These are phyloP conservation scores for Megaceryle maxima DNA, from an alignment of 2,113 vertebrate genomes.

Conservation along the genomic window DNA sequence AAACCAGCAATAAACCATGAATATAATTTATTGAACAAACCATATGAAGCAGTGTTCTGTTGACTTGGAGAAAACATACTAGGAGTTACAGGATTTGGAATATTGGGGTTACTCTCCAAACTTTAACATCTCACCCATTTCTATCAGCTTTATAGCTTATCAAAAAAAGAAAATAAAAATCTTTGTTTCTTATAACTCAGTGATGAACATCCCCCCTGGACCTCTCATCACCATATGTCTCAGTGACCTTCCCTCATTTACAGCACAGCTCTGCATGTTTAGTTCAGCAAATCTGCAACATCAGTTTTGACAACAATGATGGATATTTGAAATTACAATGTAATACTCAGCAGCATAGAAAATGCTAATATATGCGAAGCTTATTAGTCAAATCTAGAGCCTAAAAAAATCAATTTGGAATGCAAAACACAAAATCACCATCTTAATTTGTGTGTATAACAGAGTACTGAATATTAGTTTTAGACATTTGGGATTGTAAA, in stretches of 20 bases:
- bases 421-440: background rate
- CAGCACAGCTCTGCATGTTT: background rate
- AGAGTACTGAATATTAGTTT: background rate
- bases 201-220: background rate
- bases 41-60: background rate
- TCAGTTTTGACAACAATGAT: background rate
- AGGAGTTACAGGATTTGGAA: background rate
- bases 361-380: constrained; percentile 17
- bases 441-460: background rate
- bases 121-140: background rate
- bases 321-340: constrained; percentile 25
- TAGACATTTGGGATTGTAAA: background rate
- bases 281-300: constrained; percentile 1
- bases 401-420: background rate
- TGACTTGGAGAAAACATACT: background rate
- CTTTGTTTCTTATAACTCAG: background rate
- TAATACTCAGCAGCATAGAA: background rate
- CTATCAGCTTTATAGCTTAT: background rate
- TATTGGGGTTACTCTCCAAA: background rate
- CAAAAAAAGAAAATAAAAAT: background rate
- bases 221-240: background rate
- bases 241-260: background rate
- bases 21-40: background rate
- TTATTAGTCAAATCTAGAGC: background rate
- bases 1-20: background rate